Base-by-base conservation (phyloP, 1,140 invertebrate genomes). In the Pollicipes pollicipes region DNA sequence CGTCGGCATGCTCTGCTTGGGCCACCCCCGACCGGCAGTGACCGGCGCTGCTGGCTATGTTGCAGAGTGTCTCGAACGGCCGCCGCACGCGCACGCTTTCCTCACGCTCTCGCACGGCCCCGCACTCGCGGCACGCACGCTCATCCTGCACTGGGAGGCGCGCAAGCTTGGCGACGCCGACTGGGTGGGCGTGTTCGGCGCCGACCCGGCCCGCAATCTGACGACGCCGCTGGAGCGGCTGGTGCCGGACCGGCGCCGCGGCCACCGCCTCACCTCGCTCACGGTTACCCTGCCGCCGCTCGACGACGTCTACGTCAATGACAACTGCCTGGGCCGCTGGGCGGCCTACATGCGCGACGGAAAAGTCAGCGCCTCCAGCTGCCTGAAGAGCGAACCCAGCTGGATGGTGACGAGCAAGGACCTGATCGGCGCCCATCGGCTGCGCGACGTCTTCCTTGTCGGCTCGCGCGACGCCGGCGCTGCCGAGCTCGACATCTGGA, bases 391-490 rank as follows among this genome's bases (percentile, higher is more conserved):
- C 0, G 77, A 81, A 70, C 85, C 86, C 2, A 82, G 76, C 3
- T 87, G 86, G 86, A 86, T 87, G 85, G 76, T 76, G 17, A 79
- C 85, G 17, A 76, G 80, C 71, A 78, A 76, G 28, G 28, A 78
- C 0, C 74, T 74, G 4, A 74, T 85, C 2, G 80, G 79, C 0
- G 73, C 77, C 27, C 70, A 81, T 37, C 78, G 76, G 63, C 73
- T 87, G 37, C 76, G 79, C 17, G 80, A 85, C 69, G 73, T 87
- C 2, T 84, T 85, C 71, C 77, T 88, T 68, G 85, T 85, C 0
- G 86, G 86, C 21, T 84, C 84, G 3, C 86, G 88, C 73, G 84
- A 88, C 73, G 84, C 86, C 1, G 85, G 84, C 21, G 80, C 84
- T 3, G 85, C 84, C 74, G 77, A 78, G 3, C 75, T 79, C n/a